Conservation (phyloP, 2,797 vertebrate genomes). For the Poecile montanus region DNA sequence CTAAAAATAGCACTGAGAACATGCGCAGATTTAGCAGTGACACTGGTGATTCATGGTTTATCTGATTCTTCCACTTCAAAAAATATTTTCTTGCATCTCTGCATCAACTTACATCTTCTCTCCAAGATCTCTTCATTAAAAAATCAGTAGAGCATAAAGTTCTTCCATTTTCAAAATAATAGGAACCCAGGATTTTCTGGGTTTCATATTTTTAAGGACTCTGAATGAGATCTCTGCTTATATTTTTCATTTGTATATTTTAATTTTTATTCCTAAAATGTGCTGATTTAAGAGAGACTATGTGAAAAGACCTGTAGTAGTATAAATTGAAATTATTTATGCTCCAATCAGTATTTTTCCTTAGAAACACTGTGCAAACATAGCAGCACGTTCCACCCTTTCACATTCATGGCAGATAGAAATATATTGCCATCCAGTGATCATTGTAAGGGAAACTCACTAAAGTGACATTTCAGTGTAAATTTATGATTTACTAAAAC, state of each 20-base stretch:
- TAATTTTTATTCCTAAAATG: background rate
- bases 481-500: constrained; percentile 48
- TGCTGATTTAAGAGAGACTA: background rate
- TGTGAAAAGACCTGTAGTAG: background rate
- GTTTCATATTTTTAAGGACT: constrained; percentile 18
- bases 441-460: background rate
- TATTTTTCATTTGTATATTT: background rate
- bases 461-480: constrained; percentile 35
- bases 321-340: constrained; percentile 10
- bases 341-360: background rate
- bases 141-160: constrained; percentile 57
- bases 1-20: constrained; percentile 38
- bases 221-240: background rate
- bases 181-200: background rate
- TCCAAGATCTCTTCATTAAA: constrained; percentile 53
- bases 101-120: constrained; percentile 53
- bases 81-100: constrained; percentile 57
- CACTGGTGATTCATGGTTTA: constrained; percentile 56
- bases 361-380: background rate
- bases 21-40: background rate
- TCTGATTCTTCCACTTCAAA: constrained; percentile 65
- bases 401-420: background rate
- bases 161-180: constrained; percentile 18
- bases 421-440: background rate
- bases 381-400: background rate